These are phyloP conservation scores for Tamandua tetradactyla DNA, from an alignment of 2,797 vertebrate species.

Conservation along the genomic window DNA sequence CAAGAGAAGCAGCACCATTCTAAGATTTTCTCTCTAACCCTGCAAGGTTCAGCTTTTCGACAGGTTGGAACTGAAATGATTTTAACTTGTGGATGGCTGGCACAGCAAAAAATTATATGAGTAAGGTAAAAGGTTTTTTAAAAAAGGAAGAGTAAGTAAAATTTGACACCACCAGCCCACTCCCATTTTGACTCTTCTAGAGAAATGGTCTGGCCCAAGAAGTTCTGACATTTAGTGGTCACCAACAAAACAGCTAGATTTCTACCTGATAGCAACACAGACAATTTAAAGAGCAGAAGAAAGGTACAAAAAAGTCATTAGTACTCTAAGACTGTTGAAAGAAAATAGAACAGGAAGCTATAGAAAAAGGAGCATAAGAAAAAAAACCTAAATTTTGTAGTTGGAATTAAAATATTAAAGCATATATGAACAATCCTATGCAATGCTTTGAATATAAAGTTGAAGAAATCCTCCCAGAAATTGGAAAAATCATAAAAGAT, in stretches of 20 bases:
- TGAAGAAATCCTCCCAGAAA: background rate
- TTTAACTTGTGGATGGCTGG: background rate
- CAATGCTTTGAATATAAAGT: background rate
- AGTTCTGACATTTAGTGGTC: background rate
- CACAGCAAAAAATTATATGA: background rate
- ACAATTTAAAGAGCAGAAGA: background rate
- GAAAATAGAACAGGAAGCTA: background rate
- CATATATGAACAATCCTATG: background rate
- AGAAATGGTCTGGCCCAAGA: background rate
- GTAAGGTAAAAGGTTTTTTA: background rate
- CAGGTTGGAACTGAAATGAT: background rate
- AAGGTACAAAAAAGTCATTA: background rate
- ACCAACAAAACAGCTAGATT: background rate
- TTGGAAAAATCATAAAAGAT: background rate
- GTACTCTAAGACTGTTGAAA: background rate
- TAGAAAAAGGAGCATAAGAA: background rate
- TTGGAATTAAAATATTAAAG: conserved; percentile 14
- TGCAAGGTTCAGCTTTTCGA: background rate
- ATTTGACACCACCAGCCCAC: background rate
- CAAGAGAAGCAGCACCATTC: background rate
- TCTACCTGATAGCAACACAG: background rate
- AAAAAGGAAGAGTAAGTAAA: background rate
- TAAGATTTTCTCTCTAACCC: background rate
- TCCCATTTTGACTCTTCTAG: background rate
- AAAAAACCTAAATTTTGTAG: background rate